These are phyloP conservation scores for Poeciliopsis paucimaculata DNA, from an alignment of 2,797 vertebrate genomes.

Conservation along the genomic window DNA sequence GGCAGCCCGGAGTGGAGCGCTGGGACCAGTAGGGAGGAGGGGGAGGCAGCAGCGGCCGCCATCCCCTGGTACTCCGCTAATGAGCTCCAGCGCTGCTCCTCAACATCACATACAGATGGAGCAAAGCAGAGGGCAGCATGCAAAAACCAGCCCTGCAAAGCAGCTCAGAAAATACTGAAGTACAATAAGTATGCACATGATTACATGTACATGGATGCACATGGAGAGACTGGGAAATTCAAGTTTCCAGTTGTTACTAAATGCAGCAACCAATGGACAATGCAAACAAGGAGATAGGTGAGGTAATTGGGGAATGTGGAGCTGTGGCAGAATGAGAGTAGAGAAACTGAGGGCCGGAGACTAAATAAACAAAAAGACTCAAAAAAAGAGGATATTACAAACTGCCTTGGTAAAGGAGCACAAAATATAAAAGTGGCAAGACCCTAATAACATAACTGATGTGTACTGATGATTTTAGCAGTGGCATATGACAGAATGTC, in stretches of 20 bases:
- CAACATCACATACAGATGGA: slow-evolving; percentile 53
- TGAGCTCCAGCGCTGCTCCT: slow-evolving; percentile 71
- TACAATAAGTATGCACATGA: neutral
- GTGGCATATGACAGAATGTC: too few relatives aligned
- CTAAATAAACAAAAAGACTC: neutral
- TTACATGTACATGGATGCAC: slow-evolving; percentile 28
- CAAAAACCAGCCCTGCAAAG: slow-evolving; percentile 26
- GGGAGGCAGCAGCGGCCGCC: slow-evolving; percentile 38
- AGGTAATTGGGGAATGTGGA: neutral
- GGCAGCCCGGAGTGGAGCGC: slow-evolving; percentile 58
- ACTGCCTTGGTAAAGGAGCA: too few relatives aligned
- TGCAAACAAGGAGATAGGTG: neutral
- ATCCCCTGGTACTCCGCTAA: slow-evolving; percentile 71
- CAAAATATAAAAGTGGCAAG: too few relatives aligned
- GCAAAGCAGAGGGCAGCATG: slow-evolving; percentile 10
- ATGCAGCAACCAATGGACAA: neutral
- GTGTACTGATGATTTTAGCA: too few relatives aligned
- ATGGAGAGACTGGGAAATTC: neutral
- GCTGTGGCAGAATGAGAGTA: neutral
- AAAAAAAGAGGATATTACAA: too few relatives aligned
- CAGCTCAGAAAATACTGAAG: slow-evolving; percentile 26
- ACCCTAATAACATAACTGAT: too few relatives aligned
- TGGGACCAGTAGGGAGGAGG: slow-evolving; percentile 42
- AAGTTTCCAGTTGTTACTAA: neutral
- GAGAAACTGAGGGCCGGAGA: neutral